These are phyloP conservation scores for Calephelis nemesis DNA, from an alignment of 1,140 invertebrate species.

Conservation along the genomic window DNA sequence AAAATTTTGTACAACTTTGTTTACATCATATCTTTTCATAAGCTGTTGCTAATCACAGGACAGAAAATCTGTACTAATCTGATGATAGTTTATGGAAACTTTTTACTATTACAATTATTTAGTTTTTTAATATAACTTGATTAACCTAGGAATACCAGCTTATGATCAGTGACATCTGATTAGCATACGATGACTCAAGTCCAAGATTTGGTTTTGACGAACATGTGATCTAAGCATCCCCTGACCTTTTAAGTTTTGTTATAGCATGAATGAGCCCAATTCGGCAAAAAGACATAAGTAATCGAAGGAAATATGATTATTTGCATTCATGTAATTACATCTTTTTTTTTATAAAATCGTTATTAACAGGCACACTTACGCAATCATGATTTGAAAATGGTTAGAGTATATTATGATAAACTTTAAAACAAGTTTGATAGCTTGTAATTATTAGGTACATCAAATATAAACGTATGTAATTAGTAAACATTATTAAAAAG, in stretches of 20 bases:
- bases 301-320: background rate
- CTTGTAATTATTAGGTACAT: too few relatives aligned
- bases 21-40: background rate
- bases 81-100: background rate
- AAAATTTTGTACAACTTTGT: background rate
- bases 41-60: conserved; percentile 12
- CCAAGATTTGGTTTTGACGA: conserved; percentile 8
- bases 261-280: conserved; percentile 27
- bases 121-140: background rate
- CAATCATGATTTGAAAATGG: too few relatives aligned
- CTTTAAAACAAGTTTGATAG: too few relatives aligned
- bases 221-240: conserved; percentile 26
- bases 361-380: too few relatives aligned
- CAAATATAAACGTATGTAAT: too few relatives aligned
- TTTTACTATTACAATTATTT: background rate
- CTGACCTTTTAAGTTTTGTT: conserved; percentile 19
- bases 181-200: conserved; percentile 22
- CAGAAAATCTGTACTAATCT: background rate
- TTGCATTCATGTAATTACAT: too few relatives aligned
- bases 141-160: conserved; percentile 17
- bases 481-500: too few relatives aligned
- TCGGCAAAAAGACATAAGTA: background rate
- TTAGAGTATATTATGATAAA: too few relatives aligned
- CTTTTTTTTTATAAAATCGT: too few relatives aligned
- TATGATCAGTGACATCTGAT: conserved; percentile 25